phyloP scores from a whole-genome alignment of 2,113 vertebrate genomes.

The Pelmatolapia mariae region DNA sequence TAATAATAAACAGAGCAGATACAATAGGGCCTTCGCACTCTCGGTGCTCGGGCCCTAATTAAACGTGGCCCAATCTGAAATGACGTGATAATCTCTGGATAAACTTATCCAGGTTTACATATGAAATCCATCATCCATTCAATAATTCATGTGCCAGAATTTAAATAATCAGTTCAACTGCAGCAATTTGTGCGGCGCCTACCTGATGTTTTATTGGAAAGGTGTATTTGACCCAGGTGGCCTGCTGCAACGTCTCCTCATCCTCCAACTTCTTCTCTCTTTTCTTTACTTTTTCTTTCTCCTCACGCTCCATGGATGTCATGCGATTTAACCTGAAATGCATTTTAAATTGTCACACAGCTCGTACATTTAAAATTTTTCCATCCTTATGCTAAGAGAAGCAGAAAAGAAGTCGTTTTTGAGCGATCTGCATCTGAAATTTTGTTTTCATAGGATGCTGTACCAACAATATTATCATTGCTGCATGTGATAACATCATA shows the following conservation, averaged over 20 bases:
- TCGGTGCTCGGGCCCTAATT: no score
- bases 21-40: no score
- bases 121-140: background rate
- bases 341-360: background rate
- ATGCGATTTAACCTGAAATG: constrained; percentile 85
- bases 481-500: background rate
- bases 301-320: constrained; percentile 95
- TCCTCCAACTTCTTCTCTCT: constrained; percentile 94
- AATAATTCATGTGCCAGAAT: background rate
- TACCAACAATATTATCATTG: background rate
- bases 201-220: constrained; percentile 97
- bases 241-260: constrained; percentile 94
- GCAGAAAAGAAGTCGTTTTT: fast-evolving
- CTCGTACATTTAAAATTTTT: background rate
- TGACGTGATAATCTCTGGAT: background rate
- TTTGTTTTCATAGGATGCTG: background rate
- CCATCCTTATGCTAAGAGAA: background rate
- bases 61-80: background rate
- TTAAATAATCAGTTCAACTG: background rate
- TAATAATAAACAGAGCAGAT: no score
- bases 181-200: background rate
- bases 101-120: background rate
- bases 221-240: constrained; percentile 96
- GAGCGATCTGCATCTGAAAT: background rate
- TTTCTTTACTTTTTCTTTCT: constrained; percentile 96